Conservation (phyloP, 2,888 invertebrate genomes). For the Agrotis segetum region DNA sequence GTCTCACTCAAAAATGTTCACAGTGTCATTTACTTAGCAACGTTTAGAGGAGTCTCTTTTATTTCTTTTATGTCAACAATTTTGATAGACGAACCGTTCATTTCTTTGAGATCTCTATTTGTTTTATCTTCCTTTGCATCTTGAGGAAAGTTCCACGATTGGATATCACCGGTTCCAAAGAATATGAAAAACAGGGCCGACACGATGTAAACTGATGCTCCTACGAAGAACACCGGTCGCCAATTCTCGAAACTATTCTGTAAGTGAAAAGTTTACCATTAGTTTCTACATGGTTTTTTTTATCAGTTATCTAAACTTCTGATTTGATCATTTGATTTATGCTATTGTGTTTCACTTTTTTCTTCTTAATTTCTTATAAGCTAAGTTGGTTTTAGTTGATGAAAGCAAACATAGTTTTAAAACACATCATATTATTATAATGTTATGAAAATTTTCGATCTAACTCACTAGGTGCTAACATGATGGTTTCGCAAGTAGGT, state of each 20-base stretch:
- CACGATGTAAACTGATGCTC: conserved; percentile 93
- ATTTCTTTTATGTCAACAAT: conserved; percentile 75
- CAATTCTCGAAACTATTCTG: conserved; percentile 94
- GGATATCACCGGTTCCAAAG: conserved; percentile 93
- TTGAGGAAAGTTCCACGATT: conserved; percentile 92
- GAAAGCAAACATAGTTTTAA: conserved; percentile 2
- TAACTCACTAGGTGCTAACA: neutral
- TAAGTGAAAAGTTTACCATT: conserved; percentile 62
- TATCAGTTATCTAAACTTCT: conserved; percentile 15
- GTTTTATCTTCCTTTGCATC: conserved; percentile 69
- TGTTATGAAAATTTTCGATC: neutral
- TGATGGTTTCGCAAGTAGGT: neutral
- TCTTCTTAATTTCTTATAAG: conserved; percentile 3
- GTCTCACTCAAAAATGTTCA: conserved; percentile 39
- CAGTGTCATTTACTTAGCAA: conserved; percentile 66
- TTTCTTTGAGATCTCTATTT: conserved; percentile 75
- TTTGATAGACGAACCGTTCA: conserved; percentile 70
- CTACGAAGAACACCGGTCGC: conserved; percentile 94
- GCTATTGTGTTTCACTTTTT: conserved; percentile 8
- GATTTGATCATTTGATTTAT: conserved; percentile 1
- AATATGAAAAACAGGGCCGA: conserved; percentile 93
- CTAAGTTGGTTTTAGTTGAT: conserved; percentile 16
- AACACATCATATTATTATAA: conserved; percentile 12
- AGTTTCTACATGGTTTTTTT: conserved; percentile 1
- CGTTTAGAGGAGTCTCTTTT: conserved; percentile 82